A percentile compares a stretch with the other conserved stretches of the same genome.
phyloP scores from a whole-genome alignment of 2,888 invertebrate species.

The Diarsia brunnea region DNA sequence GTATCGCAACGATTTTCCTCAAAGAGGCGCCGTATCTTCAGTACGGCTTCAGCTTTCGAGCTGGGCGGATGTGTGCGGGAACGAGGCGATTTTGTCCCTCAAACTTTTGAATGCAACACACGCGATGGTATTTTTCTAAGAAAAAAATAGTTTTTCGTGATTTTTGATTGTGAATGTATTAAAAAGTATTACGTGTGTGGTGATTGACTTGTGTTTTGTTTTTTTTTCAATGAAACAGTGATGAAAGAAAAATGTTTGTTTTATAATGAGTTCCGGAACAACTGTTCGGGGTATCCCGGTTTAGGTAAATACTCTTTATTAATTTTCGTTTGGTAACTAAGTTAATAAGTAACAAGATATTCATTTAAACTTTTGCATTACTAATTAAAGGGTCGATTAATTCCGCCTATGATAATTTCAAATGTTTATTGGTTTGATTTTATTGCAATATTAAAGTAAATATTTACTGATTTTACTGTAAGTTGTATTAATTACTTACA shows the following conservation, averaged over 20 bases:
- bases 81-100: slow-evolving; percentile 76
- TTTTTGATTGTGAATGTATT: slow-evolving; percentile 59
- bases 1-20: slow-evolving; percentile 60
- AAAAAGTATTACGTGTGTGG: slow-evolving; percentile 57
- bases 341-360: not conserved
- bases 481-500: too few species aligned
- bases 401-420: not conserved
- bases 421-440: not conserved
- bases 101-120: slow-evolving; percentile 76
- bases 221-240: slow-evolving; percentile 64
- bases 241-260: slow-evolving; percentile 66
- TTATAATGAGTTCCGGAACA: slow-evolving; percentile 68
- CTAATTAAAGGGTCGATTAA: not conserved
- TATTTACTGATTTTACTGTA: too few species aligned
- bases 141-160: slow-evolving; percentile 41
- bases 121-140: slow-evolving; percentile 57
- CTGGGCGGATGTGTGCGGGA: slow-evolving; percentile 75
- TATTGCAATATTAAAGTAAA: not conserved
- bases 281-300: slow-evolving; percentile 73
- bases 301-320: slow-evolving; percentile 76
- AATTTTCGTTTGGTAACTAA: slow-evolving; percentile 28
- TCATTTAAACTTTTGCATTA: not conserved
- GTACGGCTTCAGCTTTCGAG: slow-evolving; percentile 82
- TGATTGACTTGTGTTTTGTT: slow-evolving; percentile 68
- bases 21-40: slow-evolving; percentile 71